Evolutionary conservation across 2,113 vertebrate genomes (phyloP).

Genomic region (Marmota flaviventris): DNA sequence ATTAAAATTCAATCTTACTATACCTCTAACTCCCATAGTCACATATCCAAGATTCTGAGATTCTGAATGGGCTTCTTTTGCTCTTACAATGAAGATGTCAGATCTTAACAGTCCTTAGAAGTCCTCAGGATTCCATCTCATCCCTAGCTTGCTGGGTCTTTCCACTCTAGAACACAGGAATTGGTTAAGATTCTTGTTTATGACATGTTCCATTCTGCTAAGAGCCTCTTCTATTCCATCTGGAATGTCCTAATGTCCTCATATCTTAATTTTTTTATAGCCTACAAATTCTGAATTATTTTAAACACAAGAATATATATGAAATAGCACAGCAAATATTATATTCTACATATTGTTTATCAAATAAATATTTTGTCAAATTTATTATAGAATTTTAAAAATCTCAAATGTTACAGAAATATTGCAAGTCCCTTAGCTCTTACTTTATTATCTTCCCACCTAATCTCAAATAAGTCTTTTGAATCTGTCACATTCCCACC

Average conservation of each 20-base stretch:
- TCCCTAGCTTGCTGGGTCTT: neutral
- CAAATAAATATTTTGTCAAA: conserved; percentile 43
- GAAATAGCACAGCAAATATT: neutral
- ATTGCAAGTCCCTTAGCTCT: neutral
- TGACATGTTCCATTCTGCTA: neutral
- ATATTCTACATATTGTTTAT: neutral
- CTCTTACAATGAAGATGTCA: neutral
- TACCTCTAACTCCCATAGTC: neutral
- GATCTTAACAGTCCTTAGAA: neutral
- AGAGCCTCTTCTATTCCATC: neutral
- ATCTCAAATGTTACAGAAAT: neutral
- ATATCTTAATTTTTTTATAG: neutral
- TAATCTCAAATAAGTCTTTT: neutral
- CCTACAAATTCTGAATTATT: conserved; percentile 17
- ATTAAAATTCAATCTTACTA: neutral
- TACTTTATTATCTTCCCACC: neutral
- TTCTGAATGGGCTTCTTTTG: neutral
- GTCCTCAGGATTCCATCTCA: neutral
- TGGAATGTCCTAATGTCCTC: neutral
- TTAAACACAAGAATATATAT: neutral
- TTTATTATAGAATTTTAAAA: neutral
- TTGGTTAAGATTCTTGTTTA: neutral
- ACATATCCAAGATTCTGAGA: neutral
- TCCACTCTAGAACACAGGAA: neutral
- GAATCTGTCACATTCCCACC: neutral